Evolutionary conservation across 2,888 invertebrate species (phyloP), one percentile per base, ranked within the genome.

Genomic region (Carabus problematicus): DNA sequence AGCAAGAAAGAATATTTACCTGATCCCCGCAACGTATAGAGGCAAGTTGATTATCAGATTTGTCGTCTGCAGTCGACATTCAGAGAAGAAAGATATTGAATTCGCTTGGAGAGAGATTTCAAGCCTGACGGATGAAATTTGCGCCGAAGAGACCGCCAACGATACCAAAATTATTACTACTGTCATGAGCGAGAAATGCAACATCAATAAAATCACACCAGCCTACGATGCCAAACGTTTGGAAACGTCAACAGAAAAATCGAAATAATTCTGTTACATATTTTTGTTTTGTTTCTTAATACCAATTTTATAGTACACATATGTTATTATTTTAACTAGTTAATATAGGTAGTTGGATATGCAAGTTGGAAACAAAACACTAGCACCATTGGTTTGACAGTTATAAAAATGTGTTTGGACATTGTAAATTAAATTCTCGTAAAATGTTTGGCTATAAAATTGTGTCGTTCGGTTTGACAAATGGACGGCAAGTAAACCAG

Each of bases 41-140:
- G 88, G 87, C 0, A 86, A 85, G 68, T 88, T 89, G 75, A 87
- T 95, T 54, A 85, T 96, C 40, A 85, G 97, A 54, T 93, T 96
- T 77, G 94, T 90, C 0, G 84, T 97, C 0, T 94, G 95, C 78
- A 92, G 94, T 56, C 85, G 90, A 66, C 81, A 88, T 43, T 90
- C 91, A 0, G 86, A 87, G 62, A 85, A 85, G 29, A 83, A 85
- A 18, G 95, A 97, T 78, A 84, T 97, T 19, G 86, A 88, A 8
- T 91, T 85, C 76, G 92, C 94, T 39, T 91, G 89, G 88, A 69
- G 14, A 8, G 69, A 69, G 43, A 62, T 69, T 62, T 18, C 45
- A 39, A 14, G 42, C 12, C 12, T 47, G 7, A 45, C 62, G 3
- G 56, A 56, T 62, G 55, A 69, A 56, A 40, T 69, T 18, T 62